Base-by-base conservation (phyloP, 2,888 invertebrate species). In the Augiades crinisus region DNA sequence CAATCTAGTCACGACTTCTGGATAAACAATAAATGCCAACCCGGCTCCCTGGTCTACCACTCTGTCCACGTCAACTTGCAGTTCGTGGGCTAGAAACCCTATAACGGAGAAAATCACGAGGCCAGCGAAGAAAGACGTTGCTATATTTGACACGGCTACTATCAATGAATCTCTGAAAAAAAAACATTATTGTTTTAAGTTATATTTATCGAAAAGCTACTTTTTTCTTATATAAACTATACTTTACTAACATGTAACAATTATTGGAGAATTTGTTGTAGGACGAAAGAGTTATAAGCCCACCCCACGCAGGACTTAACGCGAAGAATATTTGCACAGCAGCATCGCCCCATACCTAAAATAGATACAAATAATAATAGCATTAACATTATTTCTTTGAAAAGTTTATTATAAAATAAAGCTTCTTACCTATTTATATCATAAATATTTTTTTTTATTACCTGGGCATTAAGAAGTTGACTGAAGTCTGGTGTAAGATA, bases 321-420 rank as follows among this genome's bases (percentile, higher is more conserved):
- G 96, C 95, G 75, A 96, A 97, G 81, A 97, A 96, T 68, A 96
- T 96, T 80, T 96, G 96, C 14, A 95, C 95, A 0, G 95, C 95
- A 0, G 95, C 95, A 71, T 95, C 95, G 37, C 95, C 95, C 95
- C 94, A 95, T 8, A 95, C 94, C 93, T 93, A 55, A 27, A 62
- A 66, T 6, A 50, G 22, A 47, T 24, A 24, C n/a, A 43, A 10
- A 30, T 37, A 24, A 47, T 24, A 19, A n/a, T n/a, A n/a, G n/a
- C n/a, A n/a, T n/a, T n/a, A n/a, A n/a, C n/a, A n/a, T n/a, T n/a
- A n/a, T n/a, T n/a, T n/a, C n/a, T n/a, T n/a, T n/a, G n/a, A n/a
- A n/a, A n/a, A n/a, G n/a, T n/a, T n/a, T n/a, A n/a, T n/a, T n/a
- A n/a, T n/a, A n/a, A n/a, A n/a, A n/a, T n/a, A n/a, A n/a, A n/a